These are phyloP conservation scores for Andrena minutula DNA, from an alignment of 2,888 invertebrate species.

Conservation along the genomic window DNA sequence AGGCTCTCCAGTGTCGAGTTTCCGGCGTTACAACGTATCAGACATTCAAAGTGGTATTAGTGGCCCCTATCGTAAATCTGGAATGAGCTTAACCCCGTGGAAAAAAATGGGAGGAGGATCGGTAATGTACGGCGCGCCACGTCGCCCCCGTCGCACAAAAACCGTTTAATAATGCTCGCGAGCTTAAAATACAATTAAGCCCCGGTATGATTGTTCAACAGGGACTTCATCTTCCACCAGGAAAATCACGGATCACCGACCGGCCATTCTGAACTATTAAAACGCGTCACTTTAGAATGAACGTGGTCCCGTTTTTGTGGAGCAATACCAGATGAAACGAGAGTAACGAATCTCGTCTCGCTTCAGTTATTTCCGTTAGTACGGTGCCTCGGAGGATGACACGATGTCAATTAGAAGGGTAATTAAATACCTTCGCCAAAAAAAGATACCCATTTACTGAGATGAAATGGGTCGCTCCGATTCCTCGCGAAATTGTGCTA, in stretches of 20 bases:
- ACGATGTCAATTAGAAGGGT: no score
- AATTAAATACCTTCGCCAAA: no score
- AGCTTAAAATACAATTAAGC: conserved; percentile 43
- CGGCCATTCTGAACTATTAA: conserved; percentile 5
- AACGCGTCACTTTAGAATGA: background rate
- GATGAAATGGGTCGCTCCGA: no score
- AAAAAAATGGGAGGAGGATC: conserved; percentile 41
- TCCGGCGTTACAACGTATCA: conserved; percentile 65
- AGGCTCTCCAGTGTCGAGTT: conserved; percentile 46
- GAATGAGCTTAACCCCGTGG: conserved; percentile 47
- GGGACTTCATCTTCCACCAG: conserved; percentile 2
- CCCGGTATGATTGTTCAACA: conserved; percentile 29
- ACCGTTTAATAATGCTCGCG: conserved; percentile 47
- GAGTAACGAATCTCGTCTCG: no score
- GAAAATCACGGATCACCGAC: conserved; percentile 23
- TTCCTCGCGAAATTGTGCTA: background rate
- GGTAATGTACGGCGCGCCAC: conserved; percentile 41
- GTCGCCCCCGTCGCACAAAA: conserved; percentile 14
- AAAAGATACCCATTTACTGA: no score
- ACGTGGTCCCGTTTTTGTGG: background rate
- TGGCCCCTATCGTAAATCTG: conserved; percentile 61
- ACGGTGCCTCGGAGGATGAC: no score
- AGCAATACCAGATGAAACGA: background rate
- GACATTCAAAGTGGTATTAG: conserved; percentile 68
- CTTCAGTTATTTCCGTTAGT: background rate